Base-by-base conservation (phyloP, 1,140 invertebrate species). In the Galleria mellonella region DNA sequence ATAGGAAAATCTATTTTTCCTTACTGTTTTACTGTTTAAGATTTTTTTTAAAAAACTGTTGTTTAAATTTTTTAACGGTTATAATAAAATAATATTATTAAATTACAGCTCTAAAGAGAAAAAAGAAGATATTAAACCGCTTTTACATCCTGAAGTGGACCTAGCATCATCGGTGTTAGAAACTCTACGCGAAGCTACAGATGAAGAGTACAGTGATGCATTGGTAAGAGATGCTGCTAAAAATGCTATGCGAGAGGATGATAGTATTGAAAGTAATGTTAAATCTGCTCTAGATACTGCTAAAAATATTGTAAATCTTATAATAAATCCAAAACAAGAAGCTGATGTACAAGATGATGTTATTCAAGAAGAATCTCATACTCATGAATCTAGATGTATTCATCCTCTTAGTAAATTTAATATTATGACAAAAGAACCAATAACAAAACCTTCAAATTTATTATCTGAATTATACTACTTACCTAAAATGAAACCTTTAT, bases 151-250 rank as follows among this genome's bases (percentile, higher is more conserved):
- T 32, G 78, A 85, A 68, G 77, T 85, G 1, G 72, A 56, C 17
- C 64, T 85, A 12, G 82, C 78, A 0, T 79, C 78, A 8, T 83
- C 78, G 0, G 75, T 85, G 27, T 51, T 85, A 29, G 64, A 85
- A 48, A 83, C 78, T 32, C 48, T 85, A 28, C 62, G 59, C 4
- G 62, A 75, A 47, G 78, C 66, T 4, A 82, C 82, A 1, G 75
- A 85, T 15, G 71, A 82, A 51, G 78, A 83, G 46, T 85, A 85
- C 33, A 35, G 70, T 54, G 75, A 83, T 9, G 82, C 82, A 3
- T 47, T 85, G 7, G 69, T 56, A 9, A 72, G 76, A 43, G 76
- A 85, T 47, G 73, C 74, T 32, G 65, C 66, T 4, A 73, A 70
- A 41, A 71, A 38, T 46, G 50, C 47, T 27, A 33, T 48, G 4